A percentile compares a stretch with the other conserved stretches of the same genome.
These are phyloP conservation scores for Staurois parvus DNA, from an alignment of 2,797 vertebrate genomes.

Conservation along the genomic window DNA sequence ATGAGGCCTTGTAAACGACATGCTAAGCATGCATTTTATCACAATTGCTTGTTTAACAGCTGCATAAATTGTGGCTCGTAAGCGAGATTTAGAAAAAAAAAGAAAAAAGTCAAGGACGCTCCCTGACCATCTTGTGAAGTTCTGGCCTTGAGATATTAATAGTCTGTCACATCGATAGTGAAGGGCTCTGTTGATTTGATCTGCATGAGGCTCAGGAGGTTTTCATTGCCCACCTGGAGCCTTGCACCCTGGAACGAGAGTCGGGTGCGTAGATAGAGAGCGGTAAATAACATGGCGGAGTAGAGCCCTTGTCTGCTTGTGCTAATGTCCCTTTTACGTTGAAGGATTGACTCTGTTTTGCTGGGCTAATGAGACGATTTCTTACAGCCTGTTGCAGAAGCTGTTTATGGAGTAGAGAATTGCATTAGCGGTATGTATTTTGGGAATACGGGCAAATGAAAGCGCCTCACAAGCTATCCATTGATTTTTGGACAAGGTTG, in stretches of 20 bases:
- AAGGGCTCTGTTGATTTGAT: slow-evolving; percentile 7
- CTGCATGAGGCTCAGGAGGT: neutral
- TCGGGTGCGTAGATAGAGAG: neutral
- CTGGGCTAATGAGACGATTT: slow-evolving; percentile 41
- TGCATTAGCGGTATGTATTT: neutral
- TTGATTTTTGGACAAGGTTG: neutral
- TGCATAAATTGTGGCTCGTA: neutral
- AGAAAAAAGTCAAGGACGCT: neutral
- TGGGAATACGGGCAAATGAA: neutral
- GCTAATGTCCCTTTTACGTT: slow-evolving; percentile 38
- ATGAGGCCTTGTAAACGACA: neutral
- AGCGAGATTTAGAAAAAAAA: neutral
- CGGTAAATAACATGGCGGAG: neutral
- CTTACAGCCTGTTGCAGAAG: slow-evolving; percentile 14
- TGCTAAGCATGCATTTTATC: neutral
- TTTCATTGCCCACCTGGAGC: neutral
- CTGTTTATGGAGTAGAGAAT: slow-evolving; percentile 12
- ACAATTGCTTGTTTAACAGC: neutral
- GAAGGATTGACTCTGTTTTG: slow-evolving; percentile 20
- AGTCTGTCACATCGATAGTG: slow-evolving; percentile 6
- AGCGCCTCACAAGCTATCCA: neutral
- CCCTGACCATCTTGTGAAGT: neutral
- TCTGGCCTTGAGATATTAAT: slow-evolving; percentile 22
- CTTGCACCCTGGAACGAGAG: neutral
- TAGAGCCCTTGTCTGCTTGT: slow-evolving; percentile 2